These are phyloP conservation scores for Xenus cinereus DNA, from an alignment of 2,113 vertebrate genomes.

Conservation along the genomic window DNA sequence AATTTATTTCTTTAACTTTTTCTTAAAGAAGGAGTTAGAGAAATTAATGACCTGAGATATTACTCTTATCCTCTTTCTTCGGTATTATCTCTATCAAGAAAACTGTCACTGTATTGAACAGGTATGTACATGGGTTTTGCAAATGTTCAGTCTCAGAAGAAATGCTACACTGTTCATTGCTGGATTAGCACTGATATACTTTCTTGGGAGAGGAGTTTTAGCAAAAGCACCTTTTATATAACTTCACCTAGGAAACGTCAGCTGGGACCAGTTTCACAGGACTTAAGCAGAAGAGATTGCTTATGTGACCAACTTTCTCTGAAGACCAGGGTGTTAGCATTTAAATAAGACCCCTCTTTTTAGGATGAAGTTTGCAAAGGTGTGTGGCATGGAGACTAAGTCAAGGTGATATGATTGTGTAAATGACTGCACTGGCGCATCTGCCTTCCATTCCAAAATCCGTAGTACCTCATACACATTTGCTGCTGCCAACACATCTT, in stretches of 20 bases:
- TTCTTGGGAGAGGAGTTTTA: neutral
- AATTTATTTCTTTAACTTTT: too few species aligned
- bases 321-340: neutral
- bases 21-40: neutral
- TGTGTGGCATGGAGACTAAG: neutral
- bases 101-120: neutral
- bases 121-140: neutral
- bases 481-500: neutral
- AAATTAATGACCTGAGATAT: neutral
- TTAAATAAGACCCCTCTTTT: neutral
- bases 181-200: neutral
- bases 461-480: neutral
- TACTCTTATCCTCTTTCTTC: neutral
- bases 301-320: neutral
- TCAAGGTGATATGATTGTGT: neutral
- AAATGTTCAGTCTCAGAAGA: neutral
- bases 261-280: neutral
- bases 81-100: neutral
- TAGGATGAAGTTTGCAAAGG: neutral
- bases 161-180: neutral
- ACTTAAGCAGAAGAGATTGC: neutral
- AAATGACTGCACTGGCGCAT: neutral
- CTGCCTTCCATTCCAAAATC: neutral
- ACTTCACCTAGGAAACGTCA: neutral
- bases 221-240: neutral